Evolutionary conservation across 2,797 vertebrate species (phyloP).

Genomic region (Sus cebifrons): DNA sequence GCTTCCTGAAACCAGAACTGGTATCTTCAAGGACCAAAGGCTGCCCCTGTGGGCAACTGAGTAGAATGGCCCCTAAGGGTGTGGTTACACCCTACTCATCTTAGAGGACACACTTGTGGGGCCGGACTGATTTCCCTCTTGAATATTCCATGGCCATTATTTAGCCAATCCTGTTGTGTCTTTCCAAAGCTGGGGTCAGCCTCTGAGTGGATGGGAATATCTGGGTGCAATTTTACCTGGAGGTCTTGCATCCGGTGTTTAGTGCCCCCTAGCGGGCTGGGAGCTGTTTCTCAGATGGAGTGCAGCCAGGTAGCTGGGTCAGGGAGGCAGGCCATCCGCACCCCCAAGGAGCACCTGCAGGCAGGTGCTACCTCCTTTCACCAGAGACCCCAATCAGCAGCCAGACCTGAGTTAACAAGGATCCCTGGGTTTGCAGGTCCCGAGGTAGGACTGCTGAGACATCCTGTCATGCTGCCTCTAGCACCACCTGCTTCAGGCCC

Average conservation of each 20-base stretch:
- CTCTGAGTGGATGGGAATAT: background rate
- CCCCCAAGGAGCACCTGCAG: rapidly evolving
- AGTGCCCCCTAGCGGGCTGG: rapidly evolving
- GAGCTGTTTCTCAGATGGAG: background rate
- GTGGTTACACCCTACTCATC: background rate
- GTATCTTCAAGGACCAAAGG: background rate
- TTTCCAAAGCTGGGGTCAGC: background rate
- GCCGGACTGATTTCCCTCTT: background rate
- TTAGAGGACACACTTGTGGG: background rate
- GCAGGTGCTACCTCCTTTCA: rapidly evolving
- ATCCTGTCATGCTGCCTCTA: background rate
- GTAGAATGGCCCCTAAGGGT: background rate
- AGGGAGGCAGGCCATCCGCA: background rate
- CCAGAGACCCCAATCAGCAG: background rate
- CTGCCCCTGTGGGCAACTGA: background rate
- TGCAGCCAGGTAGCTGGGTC: background rate
- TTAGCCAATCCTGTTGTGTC: background rate
- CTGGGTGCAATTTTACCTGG: background rate
- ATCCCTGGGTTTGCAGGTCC: background rate
- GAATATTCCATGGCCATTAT: background rate
- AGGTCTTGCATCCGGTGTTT: background rate
- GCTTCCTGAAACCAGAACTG: background rate
- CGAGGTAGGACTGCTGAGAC: too few relatives aligned
- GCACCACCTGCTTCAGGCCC: background rate
- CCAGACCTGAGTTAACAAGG: background rate